These are phyloP conservation scores for Poecilia latipinna DNA, from an alignment of 2,113 vertebrate genomes.

Conservation along the genomic window DNA sequence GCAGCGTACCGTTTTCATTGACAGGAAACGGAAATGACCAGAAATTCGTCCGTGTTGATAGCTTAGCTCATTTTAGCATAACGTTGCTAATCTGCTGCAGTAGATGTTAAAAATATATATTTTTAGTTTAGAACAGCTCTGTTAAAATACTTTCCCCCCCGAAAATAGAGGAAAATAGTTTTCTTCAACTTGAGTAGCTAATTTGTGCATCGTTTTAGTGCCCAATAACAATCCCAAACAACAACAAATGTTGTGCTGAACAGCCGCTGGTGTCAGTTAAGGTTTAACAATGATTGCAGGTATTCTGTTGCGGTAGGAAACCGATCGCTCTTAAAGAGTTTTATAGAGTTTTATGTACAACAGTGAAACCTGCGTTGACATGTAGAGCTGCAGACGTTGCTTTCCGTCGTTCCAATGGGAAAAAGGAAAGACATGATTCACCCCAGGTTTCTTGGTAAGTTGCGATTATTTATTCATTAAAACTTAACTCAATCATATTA, in stretches of 20 bases:
- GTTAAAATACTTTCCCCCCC: not conserved
- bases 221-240: not conserved
- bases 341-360: not conserved
- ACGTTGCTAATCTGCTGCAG: not conserved
- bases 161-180: not conserved
- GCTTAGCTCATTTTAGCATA: not conserved
- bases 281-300: not conserved
- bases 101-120: not conserved
- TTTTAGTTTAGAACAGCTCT: not conserved
- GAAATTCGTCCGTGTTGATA: constrained; percentile 43
- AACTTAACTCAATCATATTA: not conserved
- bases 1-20: not conserved
- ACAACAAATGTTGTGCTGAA: not conserved
- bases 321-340: not conserved
- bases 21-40: constrained; percentile 1
- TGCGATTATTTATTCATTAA: not conserved
- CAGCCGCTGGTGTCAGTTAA: not conserved
- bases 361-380: constrained; percentile 11
- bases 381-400: constrained; percentile 35
- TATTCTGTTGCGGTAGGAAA: not conserved
- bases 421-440: constrained; percentile 84
- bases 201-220: not conserved
- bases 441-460: constrained; percentile 79
- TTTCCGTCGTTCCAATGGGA: constrained; percentile 70
- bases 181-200: not conserved